Conservation (phyloP, 2,888 invertebrate genomes). For the Hemicrepidius hirtus region DNA sequence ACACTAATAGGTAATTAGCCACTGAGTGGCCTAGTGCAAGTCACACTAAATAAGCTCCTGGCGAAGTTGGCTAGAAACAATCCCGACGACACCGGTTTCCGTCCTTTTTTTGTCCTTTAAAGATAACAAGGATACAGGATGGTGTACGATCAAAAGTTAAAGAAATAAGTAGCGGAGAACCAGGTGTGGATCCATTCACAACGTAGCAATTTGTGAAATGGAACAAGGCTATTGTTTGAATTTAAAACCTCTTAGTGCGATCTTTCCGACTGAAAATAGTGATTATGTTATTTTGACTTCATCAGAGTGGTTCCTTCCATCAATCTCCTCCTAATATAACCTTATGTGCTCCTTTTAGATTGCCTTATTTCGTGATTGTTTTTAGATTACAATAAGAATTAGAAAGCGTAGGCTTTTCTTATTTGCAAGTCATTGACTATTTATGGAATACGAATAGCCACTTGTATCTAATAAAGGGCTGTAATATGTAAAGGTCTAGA, state of each 20-base stretch:
- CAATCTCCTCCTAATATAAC: conserved; percentile 49
- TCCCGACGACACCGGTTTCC: conserved; percentile 30
- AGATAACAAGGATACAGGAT: conserved; percentile 34
- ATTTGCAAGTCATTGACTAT: conserved; percentile 44
- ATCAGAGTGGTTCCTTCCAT: conserved; percentile 51
- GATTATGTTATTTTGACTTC: conserved; percentile 65
- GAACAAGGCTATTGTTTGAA: conserved; percentile 68
- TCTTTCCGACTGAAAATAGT: conserved; percentile 63
- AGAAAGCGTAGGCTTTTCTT: conserved; percentile 33
- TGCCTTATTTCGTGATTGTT: conserved; percentile 47
- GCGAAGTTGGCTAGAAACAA: conserved; percentile 43
- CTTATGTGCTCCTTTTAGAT: conserved; percentile 41
- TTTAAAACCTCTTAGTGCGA: conserved; percentile 66
- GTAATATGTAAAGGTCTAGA: not conserved
- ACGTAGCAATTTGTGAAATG: conserved; percentile 67
- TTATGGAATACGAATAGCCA: conserved; percentile 13
- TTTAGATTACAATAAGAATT: conserved; percentile 50
- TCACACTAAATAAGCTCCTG: conserved; percentile 59
- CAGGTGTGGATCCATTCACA: conserved; percentile 62
- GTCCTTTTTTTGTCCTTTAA: conserved; percentile 33
- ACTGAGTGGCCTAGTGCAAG: conserved; percentile 61
- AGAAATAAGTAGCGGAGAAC: conserved; percentile 53
- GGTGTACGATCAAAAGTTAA: conserved; percentile 42
- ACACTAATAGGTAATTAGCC: conserved; percentile 59
- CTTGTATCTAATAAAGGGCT: conserved; percentile 2